Percentiles rank a stretch among this genome's conserved stretches.
These are phyloP conservation scores for Anabas testudineus DNA, from an alignment of 2,797 vertebrate species.

Conservation along the genomic window DNA sequence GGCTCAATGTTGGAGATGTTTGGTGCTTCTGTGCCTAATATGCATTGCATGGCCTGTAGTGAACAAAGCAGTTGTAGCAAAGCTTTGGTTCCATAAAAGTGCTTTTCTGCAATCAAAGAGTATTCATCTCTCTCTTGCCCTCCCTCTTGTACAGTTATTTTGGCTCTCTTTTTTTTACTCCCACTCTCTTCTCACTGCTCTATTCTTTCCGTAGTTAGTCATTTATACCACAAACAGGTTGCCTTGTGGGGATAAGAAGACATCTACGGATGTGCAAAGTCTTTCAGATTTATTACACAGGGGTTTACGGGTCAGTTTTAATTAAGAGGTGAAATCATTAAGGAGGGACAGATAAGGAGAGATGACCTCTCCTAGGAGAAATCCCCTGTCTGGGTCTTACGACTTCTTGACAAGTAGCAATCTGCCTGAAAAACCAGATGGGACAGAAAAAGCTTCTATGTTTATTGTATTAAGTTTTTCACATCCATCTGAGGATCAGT, in stretches of 20 bases:
- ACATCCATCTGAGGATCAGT: too few species aligned
- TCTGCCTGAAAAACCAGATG: slow-evolving; percentile 30
- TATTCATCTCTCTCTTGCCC: slow-evolving; percentile 71
- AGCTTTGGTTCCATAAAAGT: slow-evolving; percentile 69
- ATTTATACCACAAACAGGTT: slow-evolving; percentile 43
- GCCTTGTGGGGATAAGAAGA: slow-evolving; percentile 46
- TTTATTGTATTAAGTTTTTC: slow-evolving; percentile 19
- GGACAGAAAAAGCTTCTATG: slow-evolving; percentile 37
- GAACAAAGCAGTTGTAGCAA: slow-evolving; percentile 73
- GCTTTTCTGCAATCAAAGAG: slow-evolving; percentile 77
- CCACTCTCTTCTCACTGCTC: slow-evolving; percentile 43
- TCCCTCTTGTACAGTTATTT: slow-evolving; percentile 65
- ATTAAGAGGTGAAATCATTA: slow-evolving; percentile 78
- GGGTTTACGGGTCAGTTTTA: slow-evolving; percentile 68
- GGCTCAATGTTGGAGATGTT: slow-evolving; percentile 60
- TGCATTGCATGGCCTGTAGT: slow-evolving; percentile 73
- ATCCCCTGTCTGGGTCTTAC: slow-evolving; percentile 31
- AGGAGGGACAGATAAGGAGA: slow-evolving; percentile 58
- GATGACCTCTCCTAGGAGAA: slow-evolving; percentile 38
- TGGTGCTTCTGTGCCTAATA: slow-evolving; percentile 59
- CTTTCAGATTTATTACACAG: slow-evolving; percentile 65
- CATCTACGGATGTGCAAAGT: slow-evolving; percentile 49
- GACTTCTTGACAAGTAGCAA: slow-evolving; percentile 41
- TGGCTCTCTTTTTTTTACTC: slow-evolving; percentile 56
- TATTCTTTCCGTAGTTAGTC: slow-evolving; percentile 28